Base-by-base conservation (phyloP, 2,888 invertebrate species). In the Clistopyga incitator region DNA sequence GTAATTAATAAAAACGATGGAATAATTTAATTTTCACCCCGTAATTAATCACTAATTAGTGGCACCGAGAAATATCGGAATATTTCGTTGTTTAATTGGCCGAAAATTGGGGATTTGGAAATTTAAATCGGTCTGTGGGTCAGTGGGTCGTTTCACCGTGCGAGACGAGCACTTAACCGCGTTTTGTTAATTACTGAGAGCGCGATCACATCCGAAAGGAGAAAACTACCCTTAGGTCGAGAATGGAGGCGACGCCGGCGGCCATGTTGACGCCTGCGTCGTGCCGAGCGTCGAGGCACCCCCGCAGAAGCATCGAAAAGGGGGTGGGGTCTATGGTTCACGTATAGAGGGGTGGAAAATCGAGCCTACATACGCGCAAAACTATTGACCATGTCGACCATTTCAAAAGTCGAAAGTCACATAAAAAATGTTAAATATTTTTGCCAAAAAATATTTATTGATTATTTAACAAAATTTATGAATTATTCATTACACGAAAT, bases 241-340 rank as follows among this genome's bases (percentile, higher is more conserved):
- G 87, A 87, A 87, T 88, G 88, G 89, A 89, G 89, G 86, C 86
- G 87, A 87, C 84, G 88, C 84, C 81, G 86, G 88, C 90, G 88
- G 92, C 92, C 92, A 92, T 92, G 90, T 92, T 92, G 91, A 92
- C 92, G 92, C 92, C 89, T 92, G 92, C 92, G 92, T 52, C 54
- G 59, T 90, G 81, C 50, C 70, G 78, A 71, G 76, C 89, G 87
- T 82, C 87, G 87, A 82, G 84, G 82, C 88, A 87, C 86, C 89
- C 88, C 85, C 81, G 79, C 81, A 78, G 78, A 82, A 83, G 71
- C 82, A 85, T 82, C 72, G 81, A 80, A 84, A 87, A 88, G 87
- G 86, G 89, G 89, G 88, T 88, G 89, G 87, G 87, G 81, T 87
- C 82, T 86, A 79, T 86, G 78, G 23, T n/a, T n/a, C n/a, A 79